Conservation (phyloP, 2,888 invertebrate genomes). For the Linnaemya vulpina region DNA sequence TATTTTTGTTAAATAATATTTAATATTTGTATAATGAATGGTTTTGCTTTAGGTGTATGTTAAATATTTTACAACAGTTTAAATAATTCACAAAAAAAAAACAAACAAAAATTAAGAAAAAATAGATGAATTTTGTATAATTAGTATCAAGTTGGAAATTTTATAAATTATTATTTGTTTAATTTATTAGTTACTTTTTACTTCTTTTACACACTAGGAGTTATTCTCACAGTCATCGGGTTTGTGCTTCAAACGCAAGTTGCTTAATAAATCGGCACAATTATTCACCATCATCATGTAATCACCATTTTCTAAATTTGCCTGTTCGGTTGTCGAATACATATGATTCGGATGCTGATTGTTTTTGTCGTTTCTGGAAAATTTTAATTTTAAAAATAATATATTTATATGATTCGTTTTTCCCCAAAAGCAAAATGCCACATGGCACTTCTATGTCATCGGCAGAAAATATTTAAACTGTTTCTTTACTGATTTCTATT, state of each 20-base stretch:
- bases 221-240: constrained; percentile 83
- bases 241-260: constrained; percentile 84
- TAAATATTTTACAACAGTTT: constrained; percentile 67
- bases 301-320: constrained; percentile 82
- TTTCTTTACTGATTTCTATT: no score
- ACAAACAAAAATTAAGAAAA: no score
- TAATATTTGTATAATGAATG: constrained; percentile 35
- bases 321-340: constrained; percentile 76
- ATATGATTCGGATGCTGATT: constrained; percentile 74
- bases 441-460: no score
- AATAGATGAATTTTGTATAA: constrained; percentile 51
- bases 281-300: constrained; percentile 85
- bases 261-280: constrained; percentile 86
- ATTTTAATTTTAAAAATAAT: background rate
- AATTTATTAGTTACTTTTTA: constrained; percentile 43
- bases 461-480: no score
- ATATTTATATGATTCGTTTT: background rate
- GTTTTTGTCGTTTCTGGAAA: constrained; percentile 75
- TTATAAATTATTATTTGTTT: constrained; percentile 55
- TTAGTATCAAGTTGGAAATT: constrained; percentile 53
- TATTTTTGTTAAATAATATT: constrained; percentile 54
- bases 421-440: background rate
- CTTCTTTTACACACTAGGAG: constrained; percentile 81
- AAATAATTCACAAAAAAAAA: constrained; percentile 61
- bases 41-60: constrained; percentile 39